phyloP scores from a whole-genome alignment of 2,797 vertebrate species.

The Thalassophryne amazonica region DNA sequence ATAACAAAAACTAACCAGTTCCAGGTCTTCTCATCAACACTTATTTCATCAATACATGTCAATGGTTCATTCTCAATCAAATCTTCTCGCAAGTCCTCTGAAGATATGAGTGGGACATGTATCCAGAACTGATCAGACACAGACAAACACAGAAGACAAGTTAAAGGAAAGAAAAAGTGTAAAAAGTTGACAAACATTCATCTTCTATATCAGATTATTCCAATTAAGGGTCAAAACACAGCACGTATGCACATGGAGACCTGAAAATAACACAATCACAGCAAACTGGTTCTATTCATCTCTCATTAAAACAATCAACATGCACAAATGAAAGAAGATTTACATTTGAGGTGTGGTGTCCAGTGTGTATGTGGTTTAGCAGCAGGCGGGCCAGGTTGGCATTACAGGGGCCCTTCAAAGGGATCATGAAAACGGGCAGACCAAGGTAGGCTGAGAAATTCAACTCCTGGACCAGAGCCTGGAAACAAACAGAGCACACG shows the following conservation, averaged over 20 bases:
- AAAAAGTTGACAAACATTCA: too few relatives aligned
- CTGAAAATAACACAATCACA: too few relatives aligned
- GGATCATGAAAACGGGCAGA: slow-evolving; percentile 88
- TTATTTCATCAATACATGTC: slow-evolving; percentile 58
- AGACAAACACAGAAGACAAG: slow-evolving; percentile 6
- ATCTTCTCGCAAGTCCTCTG: slow-evolving; percentile 85
- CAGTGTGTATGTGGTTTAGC: slow-evolving; percentile 90
- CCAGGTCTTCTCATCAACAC: slow-evolving; percentile 90
- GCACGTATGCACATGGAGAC: too few relatives aligned
- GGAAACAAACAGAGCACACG: not conserved
- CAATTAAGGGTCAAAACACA: too few relatives aligned
- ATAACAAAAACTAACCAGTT: slow-evolving; percentile 76
- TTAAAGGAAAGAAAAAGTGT: too few relatives aligned
- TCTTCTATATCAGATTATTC: too few relatives aligned
- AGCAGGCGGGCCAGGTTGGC: slow-evolving; percentile 88
- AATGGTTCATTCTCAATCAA: slow-evolving; percentile 83
- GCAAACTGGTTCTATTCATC: too few relatives aligned
- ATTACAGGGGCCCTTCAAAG: slow-evolving; percentile 80
- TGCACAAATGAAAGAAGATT: too few relatives aligned
- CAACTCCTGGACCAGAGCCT: slow-evolving; percentile 90
- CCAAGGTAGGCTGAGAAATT: slow-evolving; percentile 93
- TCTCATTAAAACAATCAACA: too few relatives aligned
- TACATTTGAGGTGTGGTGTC: slow-evolving; percentile 93
- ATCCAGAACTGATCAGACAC: slow-evolving; percentile 86
- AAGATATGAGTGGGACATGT: slow-evolving; percentile 83